These are phyloP conservation scores for Drosophila albomicans DNA, from an alignment of 1,140 invertebrate genomes.

Conservation along the genomic window DNA sequence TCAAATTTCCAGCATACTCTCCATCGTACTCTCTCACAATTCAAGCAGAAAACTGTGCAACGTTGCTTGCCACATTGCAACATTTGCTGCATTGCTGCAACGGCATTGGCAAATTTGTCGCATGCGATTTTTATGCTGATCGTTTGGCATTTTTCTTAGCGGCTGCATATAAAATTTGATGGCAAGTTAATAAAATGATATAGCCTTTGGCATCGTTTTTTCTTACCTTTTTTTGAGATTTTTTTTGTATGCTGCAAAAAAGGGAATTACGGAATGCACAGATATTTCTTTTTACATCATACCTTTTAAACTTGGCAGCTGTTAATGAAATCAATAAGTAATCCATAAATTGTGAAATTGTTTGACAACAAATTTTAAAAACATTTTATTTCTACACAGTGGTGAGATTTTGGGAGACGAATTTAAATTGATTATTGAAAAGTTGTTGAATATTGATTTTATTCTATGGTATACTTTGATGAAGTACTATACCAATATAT, in stretches of 20 bases:
- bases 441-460: too few species aligned
- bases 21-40: conserved; percentile 51
- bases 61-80: conserved; percentile 8
- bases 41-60: background rate
- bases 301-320: background rate
- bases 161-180: conserved; percentile 63
- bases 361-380: too few species aligned
- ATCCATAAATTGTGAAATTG: background rate
- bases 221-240: background rate
- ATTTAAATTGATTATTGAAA: too few species aligned
- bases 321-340: background rate
- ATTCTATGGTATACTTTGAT: too few species aligned
- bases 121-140: conserved; percentile 70
- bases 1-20: conserved; percentile 72
- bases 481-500: too few species aligned
- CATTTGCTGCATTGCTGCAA: conserved; percentile 6
- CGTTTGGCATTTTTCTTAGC: conserved; percentile 51
- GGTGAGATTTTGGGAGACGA: too few species aligned
- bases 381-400: too few species aligned
- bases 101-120: conserved; percentile 70
- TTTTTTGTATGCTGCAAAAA: background rate
- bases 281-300: background rate
- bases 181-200: conserved; percentile 72
- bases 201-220: conserved; percentile 35
- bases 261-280: background rate